A percentile compares a stretch with the other conserved stretches of the same genome.
These are phyloP conservation scores for Trissolcus brochymenae DNA, from an alignment of 2,888 invertebrate species.

Conservation along the genomic window DNA sequence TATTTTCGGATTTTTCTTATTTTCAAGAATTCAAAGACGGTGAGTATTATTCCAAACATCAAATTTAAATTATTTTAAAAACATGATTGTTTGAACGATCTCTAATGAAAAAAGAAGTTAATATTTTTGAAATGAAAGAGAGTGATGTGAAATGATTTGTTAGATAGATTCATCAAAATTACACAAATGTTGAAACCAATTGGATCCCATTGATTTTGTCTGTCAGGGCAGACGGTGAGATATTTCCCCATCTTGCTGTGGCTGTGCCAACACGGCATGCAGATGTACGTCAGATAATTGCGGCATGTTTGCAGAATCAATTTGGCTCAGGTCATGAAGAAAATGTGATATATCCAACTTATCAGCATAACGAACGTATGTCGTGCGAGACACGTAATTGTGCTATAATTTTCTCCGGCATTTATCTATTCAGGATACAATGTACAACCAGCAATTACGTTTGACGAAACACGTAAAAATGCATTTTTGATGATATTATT, in stretches of 20 bases:
- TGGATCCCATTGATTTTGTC: constrained; percentile 43
- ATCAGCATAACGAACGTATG: constrained; percentile 53
- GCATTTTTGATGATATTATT: constrained; percentile 47
- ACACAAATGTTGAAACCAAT: constrained; percentile 26
- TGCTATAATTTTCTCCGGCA: constrained; percentile 46
- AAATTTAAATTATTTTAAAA: too few species aligned
- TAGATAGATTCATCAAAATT: constrained; percentile 18
- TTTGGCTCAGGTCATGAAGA: constrained; percentile 54
- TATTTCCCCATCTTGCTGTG: constrained; percentile 42
- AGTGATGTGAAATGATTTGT: too few species aligned
- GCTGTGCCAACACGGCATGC: constrained; percentile 46
- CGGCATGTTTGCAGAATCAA: constrained; percentile 50
- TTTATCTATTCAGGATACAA: constrained; percentile 49
- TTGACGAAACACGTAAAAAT: constrained; percentile 43
- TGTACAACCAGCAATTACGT: constrained; percentile 44
- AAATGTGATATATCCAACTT: constrained; percentile 51
- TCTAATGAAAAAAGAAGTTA: too few species aligned
- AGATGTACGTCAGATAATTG: constrained; percentile 50
- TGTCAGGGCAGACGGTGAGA: constrained; percentile 25
- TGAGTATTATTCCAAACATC: too few species aligned
- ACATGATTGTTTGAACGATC: too few species aligned
- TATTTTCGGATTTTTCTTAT: too few species aligned
- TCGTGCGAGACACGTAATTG: constrained; percentile 50
- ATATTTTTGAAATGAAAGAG: too few species aligned
- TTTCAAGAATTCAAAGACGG: too few species aligned